phyloP scores from a whole-genome alignment of 2,797 vertebrate species.

The Agapornis canus region DNA sequence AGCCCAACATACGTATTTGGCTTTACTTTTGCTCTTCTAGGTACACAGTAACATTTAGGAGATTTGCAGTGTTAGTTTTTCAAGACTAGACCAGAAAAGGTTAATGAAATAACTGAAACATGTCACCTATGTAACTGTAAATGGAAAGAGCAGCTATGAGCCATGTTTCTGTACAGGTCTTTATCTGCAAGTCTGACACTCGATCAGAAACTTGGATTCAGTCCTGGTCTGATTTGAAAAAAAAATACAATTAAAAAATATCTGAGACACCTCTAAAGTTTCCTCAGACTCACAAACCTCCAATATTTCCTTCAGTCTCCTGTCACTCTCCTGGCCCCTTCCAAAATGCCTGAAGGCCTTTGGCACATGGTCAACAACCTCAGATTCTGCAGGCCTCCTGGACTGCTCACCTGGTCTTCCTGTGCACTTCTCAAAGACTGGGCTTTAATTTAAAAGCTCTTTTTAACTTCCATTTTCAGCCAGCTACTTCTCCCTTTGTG shows the following conservation, averaged over 20 bases:
- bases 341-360: background rate
- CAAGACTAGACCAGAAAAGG: background rate
- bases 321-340: background rate
- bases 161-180: background rate
- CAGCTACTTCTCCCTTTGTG: background rate
- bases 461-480: background rate
- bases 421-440: background rate
- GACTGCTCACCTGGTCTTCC: conserved; percentile 11
- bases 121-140: background rate
- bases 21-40: background rate
- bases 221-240: background rate
- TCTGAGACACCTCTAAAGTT: background rate
- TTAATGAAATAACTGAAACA: background rate
- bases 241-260: background rate
- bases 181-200: background rate
- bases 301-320: background rate
- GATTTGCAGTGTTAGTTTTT: background rate
- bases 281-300: background rate
- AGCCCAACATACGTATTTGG: background rate
- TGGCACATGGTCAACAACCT: background rate
- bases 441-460: background rate
- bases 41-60: background rate
- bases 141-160: background rate
- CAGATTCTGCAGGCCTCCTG: background rate
- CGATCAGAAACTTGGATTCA: background rate